Percentiles rank a stretch among this genome's conserved stretches.
These are phyloP conservation scores for Charaxes varanes DNA, from an alignment of 1,140 invertebrate genomes.

Conservation along the genomic window DNA sequence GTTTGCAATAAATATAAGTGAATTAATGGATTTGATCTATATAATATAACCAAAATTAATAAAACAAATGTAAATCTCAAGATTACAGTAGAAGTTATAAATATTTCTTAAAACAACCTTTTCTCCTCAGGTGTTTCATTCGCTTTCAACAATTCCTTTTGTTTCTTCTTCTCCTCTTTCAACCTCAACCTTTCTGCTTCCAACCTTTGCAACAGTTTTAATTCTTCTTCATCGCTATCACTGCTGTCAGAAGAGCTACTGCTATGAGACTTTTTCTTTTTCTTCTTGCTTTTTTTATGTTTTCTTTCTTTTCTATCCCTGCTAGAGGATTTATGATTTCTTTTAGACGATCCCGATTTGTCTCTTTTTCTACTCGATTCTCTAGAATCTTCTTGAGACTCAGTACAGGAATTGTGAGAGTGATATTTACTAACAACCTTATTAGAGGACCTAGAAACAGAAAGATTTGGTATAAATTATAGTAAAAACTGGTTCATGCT, in stretches of 20 bases:
- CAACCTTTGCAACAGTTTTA: constrained; percentile 82
- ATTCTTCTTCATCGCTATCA: constrained; percentile 75
- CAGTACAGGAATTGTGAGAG: no score
- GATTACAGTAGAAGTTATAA: constrained; percentile 2
- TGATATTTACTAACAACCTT: no score
- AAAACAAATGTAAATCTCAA: no score
- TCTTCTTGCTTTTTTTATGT: constrained; percentile 30
- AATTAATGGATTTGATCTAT: no score
- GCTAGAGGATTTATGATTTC: constrained; percentile 33
- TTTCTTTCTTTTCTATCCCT: constrained; percentile 29
- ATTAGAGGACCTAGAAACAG: no score
- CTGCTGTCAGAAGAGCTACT: constrained; percentile 32
- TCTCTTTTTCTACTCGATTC: constrained; percentile 22
- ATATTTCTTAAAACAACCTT: no score
- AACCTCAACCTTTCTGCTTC: constrained; percentile 81
- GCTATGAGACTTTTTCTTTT: constrained; percentile 33
- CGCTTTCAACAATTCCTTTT: constrained; percentile 91
- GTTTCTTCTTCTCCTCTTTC: constrained; percentile 79
- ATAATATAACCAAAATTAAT: no score
- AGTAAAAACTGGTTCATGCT: no score
- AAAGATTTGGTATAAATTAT: no score
- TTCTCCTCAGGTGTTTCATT: constrained; percentile 97
- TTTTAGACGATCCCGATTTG: constrained; percentile 12
- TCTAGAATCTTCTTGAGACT: constrained; percentile 11
- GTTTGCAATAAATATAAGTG: no score